Evolutionary conservation across 2,113 vertebrate species (phyloP).

Genomic region (Paraplagusia blochii): DNA sequence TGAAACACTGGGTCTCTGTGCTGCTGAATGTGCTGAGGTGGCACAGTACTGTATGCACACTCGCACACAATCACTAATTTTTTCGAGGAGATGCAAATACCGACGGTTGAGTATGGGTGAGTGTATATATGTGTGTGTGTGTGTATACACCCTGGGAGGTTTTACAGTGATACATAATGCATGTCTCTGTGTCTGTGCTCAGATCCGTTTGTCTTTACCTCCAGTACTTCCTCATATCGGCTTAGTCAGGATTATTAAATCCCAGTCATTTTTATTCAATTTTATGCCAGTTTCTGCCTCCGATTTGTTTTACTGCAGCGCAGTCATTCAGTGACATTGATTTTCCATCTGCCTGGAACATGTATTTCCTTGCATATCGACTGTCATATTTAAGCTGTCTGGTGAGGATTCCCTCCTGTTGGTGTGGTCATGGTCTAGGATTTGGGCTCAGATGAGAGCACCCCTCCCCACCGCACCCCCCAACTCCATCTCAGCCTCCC

Average conservation of each 20-base stretch:
- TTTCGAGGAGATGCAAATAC: conserved; percentile 43
- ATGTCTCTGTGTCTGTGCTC: conserved; percentile 66
- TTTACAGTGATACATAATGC: conserved; percentile 74
- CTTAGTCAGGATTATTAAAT: conserved; percentile 78
- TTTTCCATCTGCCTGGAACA: conserved; percentile 59
- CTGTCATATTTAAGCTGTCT: conserved; percentile 50
- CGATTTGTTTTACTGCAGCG: conserved; percentile 61
- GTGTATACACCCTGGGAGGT: conserved; percentile 43
- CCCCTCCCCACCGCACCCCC: no score
- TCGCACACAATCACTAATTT: not conserved
- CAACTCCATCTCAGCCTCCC: no score
- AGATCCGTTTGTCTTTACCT: conserved; percentile 73
- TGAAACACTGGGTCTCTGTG: no score
- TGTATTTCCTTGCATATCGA: conserved; percentile 67
- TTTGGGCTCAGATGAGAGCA: conserved; percentile 47
- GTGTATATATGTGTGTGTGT: no score
- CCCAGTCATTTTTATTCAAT: conserved; percentile 73
- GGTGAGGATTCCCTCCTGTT: conserved; percentile 55
- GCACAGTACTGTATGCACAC: conserved; percentile 13
- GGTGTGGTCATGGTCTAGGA: conserved; percentile 40
- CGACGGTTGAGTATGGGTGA: not conserved
- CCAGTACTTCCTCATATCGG: conserved; percentile 67
- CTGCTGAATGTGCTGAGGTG: no score
- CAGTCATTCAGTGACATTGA: conserved; percentile 70
- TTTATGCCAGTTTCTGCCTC: conserved; percentile 67